Evolutionary conservation across 2,113 vertebrate genomes (phyloP).

Genomic region (Heteronetta atricapilla): DNA sequence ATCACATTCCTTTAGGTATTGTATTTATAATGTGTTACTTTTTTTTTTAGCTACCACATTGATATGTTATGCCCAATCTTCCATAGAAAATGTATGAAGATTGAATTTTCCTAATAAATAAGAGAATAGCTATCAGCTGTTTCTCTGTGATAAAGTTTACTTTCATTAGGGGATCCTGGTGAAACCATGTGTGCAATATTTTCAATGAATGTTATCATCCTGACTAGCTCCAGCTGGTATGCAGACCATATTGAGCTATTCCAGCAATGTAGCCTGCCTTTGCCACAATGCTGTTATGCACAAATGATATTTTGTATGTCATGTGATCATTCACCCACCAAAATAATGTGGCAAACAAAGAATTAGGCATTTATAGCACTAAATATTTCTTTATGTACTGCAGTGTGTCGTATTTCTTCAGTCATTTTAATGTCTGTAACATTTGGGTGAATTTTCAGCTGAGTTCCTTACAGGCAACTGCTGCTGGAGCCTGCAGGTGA

Average conservation of each 20-base stretch:
- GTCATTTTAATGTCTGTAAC: not conserved
- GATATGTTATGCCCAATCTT: conserved; percentile 7
- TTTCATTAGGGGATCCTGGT: conserved; percentile 44
- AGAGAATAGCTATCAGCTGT: conserved; percentile 59
- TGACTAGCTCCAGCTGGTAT: conserved; percentile 50
- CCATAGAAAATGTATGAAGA: conserved; percentile 15
- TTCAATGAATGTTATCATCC: conserved; percentile 43
- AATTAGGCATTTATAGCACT: not conserved
- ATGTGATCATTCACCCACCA: not conserved
- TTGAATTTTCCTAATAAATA: conserved; percentile 39
- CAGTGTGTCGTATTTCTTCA: not conserved
- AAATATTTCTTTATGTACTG: not conserved
- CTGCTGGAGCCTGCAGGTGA: not conserved
- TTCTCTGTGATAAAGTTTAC: conserved; percentile 36
- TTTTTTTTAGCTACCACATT: conserved; percentile 35
- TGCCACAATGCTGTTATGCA: not conserved
- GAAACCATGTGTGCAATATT: conserved; percentile 62
- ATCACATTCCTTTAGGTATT: conserved; percentile 12
- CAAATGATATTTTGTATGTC: not conserved
- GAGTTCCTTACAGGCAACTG: not conserved
- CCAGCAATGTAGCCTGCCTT: not conserved
- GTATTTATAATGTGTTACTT: conserved; percentile 7
- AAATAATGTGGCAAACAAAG: not conserved
- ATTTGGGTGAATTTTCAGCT: not conserved
- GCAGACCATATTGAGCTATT: conserved; percentile 40